Evolutionary conservation across 2,113 vertebrate species (phyloP), one percentile per base, ranked within the genome.

Genomic region (Falcunculus frontatus): DNA sequence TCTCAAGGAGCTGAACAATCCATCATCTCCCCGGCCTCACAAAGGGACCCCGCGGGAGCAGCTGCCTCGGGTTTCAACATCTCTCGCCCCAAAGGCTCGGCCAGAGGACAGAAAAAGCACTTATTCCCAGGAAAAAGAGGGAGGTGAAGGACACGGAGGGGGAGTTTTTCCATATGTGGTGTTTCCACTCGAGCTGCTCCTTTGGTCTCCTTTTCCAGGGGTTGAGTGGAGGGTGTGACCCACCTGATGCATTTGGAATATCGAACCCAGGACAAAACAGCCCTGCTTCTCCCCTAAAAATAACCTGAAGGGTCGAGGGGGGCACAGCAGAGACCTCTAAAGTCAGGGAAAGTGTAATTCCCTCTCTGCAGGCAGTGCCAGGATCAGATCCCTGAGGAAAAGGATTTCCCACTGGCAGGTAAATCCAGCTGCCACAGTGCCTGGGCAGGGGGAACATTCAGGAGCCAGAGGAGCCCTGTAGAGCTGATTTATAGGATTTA

Each of bases 1-100:
- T 89, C 91, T 96, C 90, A 93, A 85, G 95, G 53, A 21, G 13
- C 30, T 6, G 83, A 91, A 87, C 93, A 94, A 96, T 94, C 91
- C 92, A 80, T 79, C 94, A 93, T 87, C 41, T 87, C 94, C 52
- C 30, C 32, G 3, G 87, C 90, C 81, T 83, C 91, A 96, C 93
- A 96, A 91, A 70, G 82, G 81, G 44, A 42, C 77, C 59, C 91
- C 41, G 26, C 5, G 2, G 84, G 91, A 95, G 91, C 95, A 97
- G 94, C 87, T 96, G 94, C 93, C 84, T 89, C 65, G 37, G 80
- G 41, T 76, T 89, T 79, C 62, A 96, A 90, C 85, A 37, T 91
- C 70, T 53, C 81, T 91, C n/a, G 30, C 87, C 82, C 67, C 22
- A 74, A 89, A 85, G 75, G 20, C 89, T 90, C 11, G 78, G 67